phyloP scores from a whole-genome alignment of 2,888 invertebrate genomes.

The Cyrtodaria siliqua region DNA sequence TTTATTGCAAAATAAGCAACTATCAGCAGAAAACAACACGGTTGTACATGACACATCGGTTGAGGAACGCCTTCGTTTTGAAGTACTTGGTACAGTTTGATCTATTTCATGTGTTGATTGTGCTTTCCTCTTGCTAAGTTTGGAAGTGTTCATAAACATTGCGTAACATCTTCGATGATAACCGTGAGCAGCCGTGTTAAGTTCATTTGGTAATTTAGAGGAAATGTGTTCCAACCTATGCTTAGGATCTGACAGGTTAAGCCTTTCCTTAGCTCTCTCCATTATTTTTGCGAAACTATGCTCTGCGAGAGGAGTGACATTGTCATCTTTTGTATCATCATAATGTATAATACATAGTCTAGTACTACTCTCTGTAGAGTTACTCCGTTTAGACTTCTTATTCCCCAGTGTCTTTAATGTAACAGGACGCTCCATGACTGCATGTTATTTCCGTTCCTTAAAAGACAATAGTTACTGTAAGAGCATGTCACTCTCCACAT shows the following conservation, averaged over 20 bases:
- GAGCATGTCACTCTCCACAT: no score
- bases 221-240: no score
- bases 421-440: no score
- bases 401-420: no score
- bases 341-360: background rate
- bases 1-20: constrained; percentile 47
- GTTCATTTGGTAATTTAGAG: background rate
- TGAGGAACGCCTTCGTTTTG: background rate
- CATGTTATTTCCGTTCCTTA: no score
- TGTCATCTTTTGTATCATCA: background rate
- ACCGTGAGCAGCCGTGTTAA: background rate
- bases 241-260: no score
- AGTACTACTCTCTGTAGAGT: constrained; percentile 3
- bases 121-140: background rate
- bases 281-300: no score
- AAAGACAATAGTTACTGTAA: no score
- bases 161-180: constrained; percentile 12
- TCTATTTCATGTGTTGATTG: background rate
- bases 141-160: background rate
- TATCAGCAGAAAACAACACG: constrained; percentile 10
- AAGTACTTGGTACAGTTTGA: no score
- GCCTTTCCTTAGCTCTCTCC: no score
- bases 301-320: background rate
- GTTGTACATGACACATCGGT: background rate
- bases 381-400: background rate